phyloP scores from a whole-genome alignment of 2,888 invertebrate species.

The Drosophila koepferae region DNA sequence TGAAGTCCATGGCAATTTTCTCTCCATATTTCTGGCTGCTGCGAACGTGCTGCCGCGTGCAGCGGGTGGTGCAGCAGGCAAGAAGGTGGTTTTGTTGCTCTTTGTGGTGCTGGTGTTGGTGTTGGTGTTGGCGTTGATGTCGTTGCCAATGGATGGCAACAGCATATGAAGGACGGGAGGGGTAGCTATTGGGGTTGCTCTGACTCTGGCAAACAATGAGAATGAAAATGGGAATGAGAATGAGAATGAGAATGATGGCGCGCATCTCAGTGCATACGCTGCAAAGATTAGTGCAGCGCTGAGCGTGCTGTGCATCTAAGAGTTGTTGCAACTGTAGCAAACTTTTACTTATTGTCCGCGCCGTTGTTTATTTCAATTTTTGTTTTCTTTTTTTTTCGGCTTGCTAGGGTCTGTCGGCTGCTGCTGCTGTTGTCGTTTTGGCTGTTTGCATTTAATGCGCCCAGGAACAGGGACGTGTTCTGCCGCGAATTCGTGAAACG shows the following conservation, averaged over 20 bases:
- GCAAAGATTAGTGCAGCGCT: slow-evolving; percentile 50
- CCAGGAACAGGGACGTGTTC: slow-evolving; percentile 74
- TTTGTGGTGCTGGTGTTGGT: no score
- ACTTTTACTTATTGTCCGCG: slow-evolving; percentile 75
- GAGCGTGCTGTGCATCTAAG: slow-evolving; percentile 30
- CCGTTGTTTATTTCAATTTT: slow-evolving; percentile 70
- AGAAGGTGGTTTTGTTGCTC: slow-evolving; percentile 5
- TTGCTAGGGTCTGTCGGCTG: slow-evolving; percentile 31
- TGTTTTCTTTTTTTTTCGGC: slow-evolving; percentile 12
- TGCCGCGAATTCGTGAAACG: slow-evolving; percentile 81
- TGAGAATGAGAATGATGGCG: slow-evolving; percentile 38
- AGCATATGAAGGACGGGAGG: not conserved
- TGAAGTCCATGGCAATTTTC: slow-evolving; percentile 63
- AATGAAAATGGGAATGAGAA: slow-evolving; percentile 26
- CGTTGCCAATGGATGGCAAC: slow-evolving; percentile 11
- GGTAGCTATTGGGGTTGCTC: not conserved
- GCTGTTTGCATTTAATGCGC: slow-evolving; percentile 75
- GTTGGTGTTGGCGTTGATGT: slow-evolving; percentile 25
- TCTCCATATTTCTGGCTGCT: slow-evolving; percentile 60
- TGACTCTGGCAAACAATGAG: slow-evolving; percentile 44
- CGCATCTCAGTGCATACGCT: slow-evolving; percentile 59
- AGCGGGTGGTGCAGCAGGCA: slow-evolving; percentile 42
- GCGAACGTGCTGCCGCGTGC: slow-evolving; percentile 60
- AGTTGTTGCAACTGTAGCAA: slow-evolving; percentile 66
- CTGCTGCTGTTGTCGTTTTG: slow-evolving; percentile 35